Conservation (phyloP, 37 sponge, comb jelly and placozoan species). For the Haliclona indistincta region DNA sequence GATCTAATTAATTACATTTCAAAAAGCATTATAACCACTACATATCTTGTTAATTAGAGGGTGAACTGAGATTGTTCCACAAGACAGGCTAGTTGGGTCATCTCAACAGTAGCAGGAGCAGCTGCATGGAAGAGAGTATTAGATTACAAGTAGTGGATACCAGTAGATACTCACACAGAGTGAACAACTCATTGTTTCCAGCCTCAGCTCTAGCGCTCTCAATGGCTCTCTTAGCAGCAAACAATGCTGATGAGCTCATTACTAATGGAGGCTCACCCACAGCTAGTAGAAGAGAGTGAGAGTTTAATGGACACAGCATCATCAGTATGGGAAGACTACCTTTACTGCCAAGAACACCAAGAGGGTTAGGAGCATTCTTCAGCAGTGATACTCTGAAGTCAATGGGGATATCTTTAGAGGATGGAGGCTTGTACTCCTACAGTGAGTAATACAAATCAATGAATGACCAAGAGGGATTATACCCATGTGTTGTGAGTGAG, state of each 20-base stretch:
- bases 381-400: constrained; percentile 72
- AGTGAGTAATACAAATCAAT: background rate
- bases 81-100: constrained; percentile 57
- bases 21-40: too few relatives aligned
- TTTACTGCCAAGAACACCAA: constrained; percentile 73
- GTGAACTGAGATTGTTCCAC: constrained; percentile 54
- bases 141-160: background rate
- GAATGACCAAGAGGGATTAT: background rate
- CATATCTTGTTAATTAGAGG: too few relatives aligned
- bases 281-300: constrained; percentile 21
- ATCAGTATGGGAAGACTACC: too few relatives aligned
- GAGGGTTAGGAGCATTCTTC: constrained; percentile 80
- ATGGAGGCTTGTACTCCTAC: constrained; percentile 86
- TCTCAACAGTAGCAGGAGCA: constrained; percentile 84
- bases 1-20: too few relatives aligned
- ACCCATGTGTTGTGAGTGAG: constrained; percentile 89
- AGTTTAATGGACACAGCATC: background rate
- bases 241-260: constrained; percentile 68
- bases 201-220: constrained; percentile 53
- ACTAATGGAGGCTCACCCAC: constrained; percentile 78
- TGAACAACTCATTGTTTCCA: constrained; percentile 20
- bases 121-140: constrained; percentile 14
- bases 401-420: constrained; percentile 71
- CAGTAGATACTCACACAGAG: constrained; percentile 23
- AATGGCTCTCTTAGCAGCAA: constrained; percentile 77